Percentiles rank a stretch among this genome's conserved stretches.
Conservation (phyloP, 2,797 vertebrate species). For the Leuciscus waleckii region DNA sequence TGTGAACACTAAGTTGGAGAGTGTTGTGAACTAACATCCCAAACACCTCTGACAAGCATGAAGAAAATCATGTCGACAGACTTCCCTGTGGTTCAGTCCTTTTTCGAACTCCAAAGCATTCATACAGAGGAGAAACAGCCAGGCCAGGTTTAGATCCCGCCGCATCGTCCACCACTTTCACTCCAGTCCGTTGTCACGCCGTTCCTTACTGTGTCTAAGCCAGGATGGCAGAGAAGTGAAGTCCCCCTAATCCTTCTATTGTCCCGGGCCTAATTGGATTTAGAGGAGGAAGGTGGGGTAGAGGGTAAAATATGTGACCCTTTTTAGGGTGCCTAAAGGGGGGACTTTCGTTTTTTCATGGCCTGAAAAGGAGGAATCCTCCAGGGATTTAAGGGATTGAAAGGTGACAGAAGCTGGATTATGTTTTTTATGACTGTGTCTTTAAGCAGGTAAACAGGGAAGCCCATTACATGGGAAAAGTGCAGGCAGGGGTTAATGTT, state of each 20-base stretch:
- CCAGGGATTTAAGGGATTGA: constrained; percentile 83
- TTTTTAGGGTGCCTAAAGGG: constrained; percentile 48
- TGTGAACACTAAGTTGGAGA: background rate
- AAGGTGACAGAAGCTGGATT: constrained; percentile 85
- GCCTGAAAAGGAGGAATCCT: constrained; percentile 80
- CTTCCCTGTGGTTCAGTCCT: constrained; percentile 69
- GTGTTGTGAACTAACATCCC: background rate
- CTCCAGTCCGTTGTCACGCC: constrained; percentile 86
- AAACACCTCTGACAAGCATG: constrained; percentile 77
- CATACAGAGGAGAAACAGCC: constrained; percentile 77
- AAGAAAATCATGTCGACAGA: constrained; percentile 91
- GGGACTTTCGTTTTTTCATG: constrained; percentile 73
- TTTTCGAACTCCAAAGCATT: constrained; percentile 50
- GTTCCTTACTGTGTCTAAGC: constrained; percentile 68
- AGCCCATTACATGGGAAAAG: constrained; percentile 57
- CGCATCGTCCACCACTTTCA: constrained; percentile 93
- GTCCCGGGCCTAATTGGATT: constrained; percentile 96
- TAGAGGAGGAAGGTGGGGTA: constrained; percentile 77
- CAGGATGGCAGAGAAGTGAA: constrained; percentile 81
- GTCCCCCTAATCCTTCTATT: constrained; percentile 98
- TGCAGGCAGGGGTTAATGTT: constrained; percentile 30
- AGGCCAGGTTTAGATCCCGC: constrained; percentile 74
- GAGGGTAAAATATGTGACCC: constrained; percentile 59
- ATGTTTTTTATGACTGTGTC: constrained; percentile 83
- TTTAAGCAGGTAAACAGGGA: constrained; percentile 82